Conservation (phyloP, 2,113 vertebrate species). For the Gallinago paraguaiae region DNA sequence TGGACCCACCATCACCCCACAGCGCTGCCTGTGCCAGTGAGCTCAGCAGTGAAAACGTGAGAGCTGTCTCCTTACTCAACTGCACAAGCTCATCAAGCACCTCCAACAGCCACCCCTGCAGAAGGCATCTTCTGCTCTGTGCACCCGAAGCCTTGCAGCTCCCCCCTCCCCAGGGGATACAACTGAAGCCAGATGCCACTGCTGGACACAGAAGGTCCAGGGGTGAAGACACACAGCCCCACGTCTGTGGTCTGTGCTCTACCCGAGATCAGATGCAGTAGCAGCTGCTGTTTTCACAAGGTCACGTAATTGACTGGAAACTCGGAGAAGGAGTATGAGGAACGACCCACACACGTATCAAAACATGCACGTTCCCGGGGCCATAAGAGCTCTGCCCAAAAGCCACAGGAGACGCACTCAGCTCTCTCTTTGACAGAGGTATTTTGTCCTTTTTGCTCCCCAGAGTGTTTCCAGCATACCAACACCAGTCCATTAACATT, state of each 20-base stretch:
- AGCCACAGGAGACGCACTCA: neutral
- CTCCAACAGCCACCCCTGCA: neutral
- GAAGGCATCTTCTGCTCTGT: neutral
- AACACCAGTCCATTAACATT: slow-evolving; percentile 15
- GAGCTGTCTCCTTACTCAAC: neutral
- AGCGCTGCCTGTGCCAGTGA: neutral
- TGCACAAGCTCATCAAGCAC: neutral
- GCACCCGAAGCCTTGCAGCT: neutral
- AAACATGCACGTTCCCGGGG: accelerated
- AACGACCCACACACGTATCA: accelerated
- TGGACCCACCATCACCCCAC: neutral
- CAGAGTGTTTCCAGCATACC: neutral
- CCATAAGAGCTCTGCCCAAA: accelerated
- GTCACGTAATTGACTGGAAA: neutral
- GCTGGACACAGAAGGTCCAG: neutral
- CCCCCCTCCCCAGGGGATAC: neutral
- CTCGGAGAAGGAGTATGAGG: accelerated
- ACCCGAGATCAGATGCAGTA: neutral
- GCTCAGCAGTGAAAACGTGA: neutral
- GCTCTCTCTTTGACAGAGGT: neutral
- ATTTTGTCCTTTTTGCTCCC: slow-evolving; percentile 10
- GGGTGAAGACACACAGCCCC: accelerated
- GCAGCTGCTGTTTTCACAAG: neutral
- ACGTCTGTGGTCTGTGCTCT: neutral
- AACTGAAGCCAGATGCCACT: neutral